Percentiles rank a stretch among this genome's conserved stretches.
Conservation (phyloP, 2,797 vertebrate species). For the Thamnophis elegans region DNA sequence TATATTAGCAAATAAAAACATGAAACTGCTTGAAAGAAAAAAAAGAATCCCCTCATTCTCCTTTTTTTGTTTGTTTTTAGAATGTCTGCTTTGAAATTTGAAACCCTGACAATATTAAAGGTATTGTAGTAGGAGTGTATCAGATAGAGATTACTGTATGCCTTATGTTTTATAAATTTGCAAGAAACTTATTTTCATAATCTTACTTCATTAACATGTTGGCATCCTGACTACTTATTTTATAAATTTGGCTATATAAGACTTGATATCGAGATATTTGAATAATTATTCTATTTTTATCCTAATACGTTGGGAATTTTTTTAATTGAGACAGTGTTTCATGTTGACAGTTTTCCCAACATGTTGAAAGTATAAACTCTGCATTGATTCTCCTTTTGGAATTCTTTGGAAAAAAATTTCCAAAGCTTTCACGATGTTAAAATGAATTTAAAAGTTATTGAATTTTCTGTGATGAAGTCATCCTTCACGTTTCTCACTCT, state of each 20-base stretch:
- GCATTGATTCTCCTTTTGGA: not conserved
- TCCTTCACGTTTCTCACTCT: not conserved
- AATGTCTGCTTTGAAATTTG: not conserved
- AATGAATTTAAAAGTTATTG: not conserved
- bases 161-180: not conserved
- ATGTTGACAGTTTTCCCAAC: not conserved
- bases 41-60: not conserved
- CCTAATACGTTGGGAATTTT: not conserved
- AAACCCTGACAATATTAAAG: not conserved
- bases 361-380: not conserved
- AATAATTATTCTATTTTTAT: not conserved
- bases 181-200: not conserved
- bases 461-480: not conserved
- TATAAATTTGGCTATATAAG: not conserved
- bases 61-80: not conserved
- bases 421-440: not conserved
- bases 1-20: not conserved
- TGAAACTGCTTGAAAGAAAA: not conserved
- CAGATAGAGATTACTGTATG: not conserved
- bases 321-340: not conserved
- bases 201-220: not conserved
- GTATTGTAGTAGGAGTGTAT: not conserved
- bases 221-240: not conserved
- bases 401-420: not conserved
- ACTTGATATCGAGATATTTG: not conserved